Base-by-base conservation (phyloP, 2,797 vertebrate species). In the Manis crassicaudata region DNA sequence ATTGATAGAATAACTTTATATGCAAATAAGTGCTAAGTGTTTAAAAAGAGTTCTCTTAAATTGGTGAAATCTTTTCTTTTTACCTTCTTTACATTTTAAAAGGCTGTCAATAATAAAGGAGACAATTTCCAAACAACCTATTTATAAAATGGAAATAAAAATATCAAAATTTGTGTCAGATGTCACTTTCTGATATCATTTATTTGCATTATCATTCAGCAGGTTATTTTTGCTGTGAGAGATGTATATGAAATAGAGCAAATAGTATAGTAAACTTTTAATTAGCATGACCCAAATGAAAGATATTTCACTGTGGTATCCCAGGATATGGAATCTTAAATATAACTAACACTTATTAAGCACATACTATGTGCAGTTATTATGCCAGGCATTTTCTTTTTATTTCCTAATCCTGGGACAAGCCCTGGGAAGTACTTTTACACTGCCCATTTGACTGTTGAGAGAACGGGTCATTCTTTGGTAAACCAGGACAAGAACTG, bases 111-210 rank as follows among this genome's bases (percentile, higher is more conserved):
- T 85, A 29, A 88, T 68, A 90, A 83, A 89, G 32, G 7, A 90
- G 54, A 37, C 13, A 60, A 83, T 60, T 90, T 87, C 43, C 50
- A 96, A 54, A 12, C 32, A 82, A 18, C 16, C 63, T 87, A 82
- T 58, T 76, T 70, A 92, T 43, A 76, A 94, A 81, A 21, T 84
- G 25, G 60, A 37, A 80, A 56, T 10, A 90, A 68, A 91, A 88
- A 62, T 16, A 56, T 54, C 40, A 54, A 60, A 56, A 0, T 43
- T 27, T 43, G 3, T 80, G n/a, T 1, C 80, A 29, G 52, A 88
- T 72, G 87, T 84, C n/a, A 60, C 37, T 40, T 87, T 72, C 35
- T 0, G n/a, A 43, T 40, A 58, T 25, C 23, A 72, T 56, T 75
- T 76, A 43, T 52, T 68, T 76, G 27, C 11, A 75, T 82, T 75